Evolutionary conservation across 2,888 invertebrate genomes (phyloP).

Genomic region (Melipona beecheii): DNA sequence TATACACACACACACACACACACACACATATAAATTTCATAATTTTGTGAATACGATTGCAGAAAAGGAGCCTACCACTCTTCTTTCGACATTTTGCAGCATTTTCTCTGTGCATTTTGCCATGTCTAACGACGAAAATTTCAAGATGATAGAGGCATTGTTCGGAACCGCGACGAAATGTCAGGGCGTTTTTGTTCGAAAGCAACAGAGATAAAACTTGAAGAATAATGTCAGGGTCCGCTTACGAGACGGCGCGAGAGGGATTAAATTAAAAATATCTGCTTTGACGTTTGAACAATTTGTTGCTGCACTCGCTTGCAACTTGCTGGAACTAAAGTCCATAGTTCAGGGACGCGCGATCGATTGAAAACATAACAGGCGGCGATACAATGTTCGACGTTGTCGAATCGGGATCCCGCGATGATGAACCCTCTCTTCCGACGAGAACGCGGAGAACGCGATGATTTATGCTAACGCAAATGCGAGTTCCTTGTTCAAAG

Average conservation of each 20-base stretch:
- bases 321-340: conserved; percentile 37
- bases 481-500: not conserved
- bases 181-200: not conserved
- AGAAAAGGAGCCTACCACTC: no score
- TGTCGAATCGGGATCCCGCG: not conserved
- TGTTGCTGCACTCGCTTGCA: conserved; percentile 18
- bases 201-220: not conserved
- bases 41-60: no score
- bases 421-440: no score
- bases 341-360: conserved; percentile 52
- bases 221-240: not conserved
- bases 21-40: no score
- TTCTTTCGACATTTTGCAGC: no score
- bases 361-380: conserved; percentile 38
- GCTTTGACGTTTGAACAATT: conserved; percentile 28
- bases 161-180: not conserved
- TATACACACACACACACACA: no score
- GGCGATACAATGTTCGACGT: conserved; percentile 10
- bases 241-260: not conserved
- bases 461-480: not conserved
- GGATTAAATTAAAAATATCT: conserved; percentile 41
- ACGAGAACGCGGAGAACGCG: no score
- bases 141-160: not conserved
- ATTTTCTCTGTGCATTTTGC: no score
- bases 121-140: not conserved